Evolutionary conservation across 1,140 invertebrate species (phyloP).

Genomic region (Argopecten irradians): DNA sequence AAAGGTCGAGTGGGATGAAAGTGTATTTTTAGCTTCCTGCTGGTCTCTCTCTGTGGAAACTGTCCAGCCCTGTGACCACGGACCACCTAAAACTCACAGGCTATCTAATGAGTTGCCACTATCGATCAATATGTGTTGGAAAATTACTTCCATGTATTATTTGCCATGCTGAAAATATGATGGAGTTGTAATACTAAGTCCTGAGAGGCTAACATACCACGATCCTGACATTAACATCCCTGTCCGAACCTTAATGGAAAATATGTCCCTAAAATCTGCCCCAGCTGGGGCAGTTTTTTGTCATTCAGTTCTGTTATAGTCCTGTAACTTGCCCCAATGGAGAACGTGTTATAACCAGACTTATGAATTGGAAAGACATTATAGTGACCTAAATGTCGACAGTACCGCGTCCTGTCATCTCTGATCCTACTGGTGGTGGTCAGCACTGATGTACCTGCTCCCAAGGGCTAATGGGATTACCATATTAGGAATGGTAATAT

Average conservation of each 20-base stretch:
- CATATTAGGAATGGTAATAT: neutral
- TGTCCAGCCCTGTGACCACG: neutral
- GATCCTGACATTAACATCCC: no score
- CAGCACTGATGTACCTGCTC: no score
- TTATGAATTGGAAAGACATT: no score
- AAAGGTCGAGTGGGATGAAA: neutral
- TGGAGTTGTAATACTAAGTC: neutral
- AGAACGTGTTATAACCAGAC: no score
- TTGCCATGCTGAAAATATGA: neutral
- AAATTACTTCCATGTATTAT: neutral
- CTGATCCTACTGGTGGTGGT: no score
- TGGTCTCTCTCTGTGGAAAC: neutral
- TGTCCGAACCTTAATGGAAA: neutral
- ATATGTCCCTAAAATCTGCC: neutral
- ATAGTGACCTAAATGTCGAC: no score
- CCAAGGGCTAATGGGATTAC: neutral
- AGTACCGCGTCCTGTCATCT: no score
- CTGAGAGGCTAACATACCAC: conserved; percentile 1
- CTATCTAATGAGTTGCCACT: neutral
- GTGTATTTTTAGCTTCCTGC: neutral
- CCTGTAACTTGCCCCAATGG: no score
- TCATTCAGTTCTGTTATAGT: no score
- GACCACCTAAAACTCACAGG: neutral
- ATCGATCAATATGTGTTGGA: neutral
- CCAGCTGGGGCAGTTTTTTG: no score